Evolutionary conservation across 2,797 vertebrate genomes (phyloP), one percentile per base, ranked within the genome.

Genomic region (Takifugu rubripes): DNA sequence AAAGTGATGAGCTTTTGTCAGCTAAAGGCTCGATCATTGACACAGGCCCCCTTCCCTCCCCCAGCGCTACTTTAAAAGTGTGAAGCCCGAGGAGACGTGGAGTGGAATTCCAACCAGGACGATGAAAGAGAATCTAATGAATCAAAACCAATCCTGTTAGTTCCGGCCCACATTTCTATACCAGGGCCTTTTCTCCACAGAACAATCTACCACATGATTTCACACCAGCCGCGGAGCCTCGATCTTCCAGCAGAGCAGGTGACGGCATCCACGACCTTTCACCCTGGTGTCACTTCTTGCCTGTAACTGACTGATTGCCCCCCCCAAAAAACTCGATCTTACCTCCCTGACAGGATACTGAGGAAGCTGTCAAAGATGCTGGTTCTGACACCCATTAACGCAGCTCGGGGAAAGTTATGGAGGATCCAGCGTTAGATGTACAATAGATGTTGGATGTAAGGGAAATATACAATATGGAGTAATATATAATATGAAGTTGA

Each of bases 141-240:
- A 93, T 93, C 92, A 92, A 91, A 93, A 91, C 90, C 92, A 92
- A 94, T 94, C 93, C 92, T 91, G 92, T 94, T 94, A 93, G 93
- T 94, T 93, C 87, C 90, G 59, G 91, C 89, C 90, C 89, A 89
- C 86, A 89, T 92, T 83, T 87, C 89, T 84, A 87, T 86, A 91
- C 88, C 82, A 83, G 77, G 86, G 81, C 74, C 79, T 70, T 78
- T 69, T 78, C 82, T 82, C 84, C 77, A 78, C 76, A 75, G 63
- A 68, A 81, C 80, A 85, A 88, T 84, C 85, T 74, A 59, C 68
- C n/a, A 68, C 83, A 79, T 70, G 86, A 85, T 87, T 86, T 88
- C 85, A 82, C 83, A 79, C 74, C 78, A 82, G 77, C 84, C 81
- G 77, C 78, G 86, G 78, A 86, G 75, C 67, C 36, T 70, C 54